Base-by-base conservation (phyloP, 2,888 invertebrate species). In the Nephrotoma guestfalica region DNA sequence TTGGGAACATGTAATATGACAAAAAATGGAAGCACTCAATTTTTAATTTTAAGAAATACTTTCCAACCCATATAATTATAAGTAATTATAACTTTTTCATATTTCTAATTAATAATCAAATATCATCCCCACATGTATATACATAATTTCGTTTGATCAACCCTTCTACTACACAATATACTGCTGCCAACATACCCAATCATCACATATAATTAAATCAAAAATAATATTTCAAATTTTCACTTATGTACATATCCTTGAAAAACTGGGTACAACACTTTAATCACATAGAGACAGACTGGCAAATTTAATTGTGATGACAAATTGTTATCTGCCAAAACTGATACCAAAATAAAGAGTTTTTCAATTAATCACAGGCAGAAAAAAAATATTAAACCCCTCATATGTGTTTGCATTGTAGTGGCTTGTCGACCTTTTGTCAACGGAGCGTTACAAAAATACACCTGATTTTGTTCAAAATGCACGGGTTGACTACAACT, bases 291-390 rank as follows among this genome's bases (percentile, higher is more conserved):
- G 42, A 15, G 84, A 84, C 2, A 2, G 42, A 41, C 15, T 41
- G 83, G 40, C 11, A 83, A 83, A 83, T 83, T 83, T 41, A 83
- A 84, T 84, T 84, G 84, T 42, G 84, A 84, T 84, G 84, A 84
- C 84, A 84, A 84, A 84, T 84, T 84, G 41, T 84, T 84, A 15
- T 84, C 84, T 42, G 42, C 15, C 84, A 84, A 84, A 84, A 84
- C 15, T 84, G 84, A 15, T 41, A 41, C 84, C 42, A 84, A 84
- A 84, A 6, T 84, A 84, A 41, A 41, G 15, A 84, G 15, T 84
- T 41, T 84, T 84, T 84, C 84, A 84, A 84, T 84, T 84, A 84
- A 84, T 84, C 84, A 84, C 30, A 30, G 0, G 5, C 47, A 71
- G 30, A 71, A 1, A 30, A 40, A 18, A 83, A 9, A 40, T 83